These are phyloP conservation scores for Gavialis gangeticus DNA, from an alignment of 2,113 vertebrate species.

Conservation along the genomic window DNA sequence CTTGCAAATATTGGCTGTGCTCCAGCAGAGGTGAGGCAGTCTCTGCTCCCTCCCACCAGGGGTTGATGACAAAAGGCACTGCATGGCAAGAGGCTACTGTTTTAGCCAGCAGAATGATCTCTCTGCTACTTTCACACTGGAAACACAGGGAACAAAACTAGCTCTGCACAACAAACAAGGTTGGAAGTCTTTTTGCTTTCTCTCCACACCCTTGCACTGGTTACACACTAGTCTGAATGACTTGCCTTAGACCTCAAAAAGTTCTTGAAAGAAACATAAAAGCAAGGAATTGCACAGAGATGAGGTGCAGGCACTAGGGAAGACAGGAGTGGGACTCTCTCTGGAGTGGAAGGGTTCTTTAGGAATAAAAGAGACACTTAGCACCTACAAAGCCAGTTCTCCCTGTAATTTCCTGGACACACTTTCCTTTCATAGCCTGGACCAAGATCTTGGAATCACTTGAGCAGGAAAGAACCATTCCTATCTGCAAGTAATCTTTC, in stretches of 20 bases:
- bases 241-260: not conserved
- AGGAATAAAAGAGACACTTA: not conserved
- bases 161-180: not conserved
- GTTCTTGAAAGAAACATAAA: not conserved
- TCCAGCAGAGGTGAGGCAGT: not conserved
- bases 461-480: fast-evolving
- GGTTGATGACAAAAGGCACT: not conserved
- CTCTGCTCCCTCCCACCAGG: not conserved
- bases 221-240: not conserved
- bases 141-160: not conserved
- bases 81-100: not conserved
- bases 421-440: not conserved
- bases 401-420: not conserved
- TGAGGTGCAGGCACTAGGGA: not conserved
- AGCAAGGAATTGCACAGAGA: not conserved
- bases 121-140: not conserved
- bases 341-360: not conserved
- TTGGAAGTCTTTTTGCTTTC: not conserved
- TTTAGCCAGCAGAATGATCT: not conserved
- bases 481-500: not conserved
- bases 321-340: not conserved
- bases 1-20: not conserved
- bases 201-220: not conserved
- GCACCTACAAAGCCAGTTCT: not conserved
- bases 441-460: not conserved